Evolutionary conservation across 2,113 vertebrate genomes (phyloP).

Genomic region (Vireo altiloquus): DNA sequence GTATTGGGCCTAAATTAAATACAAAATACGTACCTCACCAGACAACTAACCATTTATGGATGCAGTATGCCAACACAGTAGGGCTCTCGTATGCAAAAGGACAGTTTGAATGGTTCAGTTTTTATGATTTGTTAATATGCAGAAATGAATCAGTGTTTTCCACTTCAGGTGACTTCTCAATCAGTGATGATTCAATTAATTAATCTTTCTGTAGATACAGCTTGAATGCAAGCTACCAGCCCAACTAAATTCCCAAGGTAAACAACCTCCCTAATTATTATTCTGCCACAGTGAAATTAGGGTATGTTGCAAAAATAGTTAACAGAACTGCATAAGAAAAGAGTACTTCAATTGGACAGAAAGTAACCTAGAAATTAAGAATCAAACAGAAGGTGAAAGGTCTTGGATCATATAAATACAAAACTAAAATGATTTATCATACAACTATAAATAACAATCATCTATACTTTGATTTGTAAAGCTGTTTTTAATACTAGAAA

Average conservation of each 20-base stretch:
- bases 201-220: conserved; percentile 19
- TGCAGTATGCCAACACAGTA: neutral
- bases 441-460: neutral
- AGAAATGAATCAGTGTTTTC: conserved; percentile 29
- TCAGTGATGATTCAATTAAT: conserved; percentile 49
- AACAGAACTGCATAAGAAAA: neutral
- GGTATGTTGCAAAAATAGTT: conserved; percentile 9
- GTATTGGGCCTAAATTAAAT: conserved; percentile 15
- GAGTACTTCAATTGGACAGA: neutral
- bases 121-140: neutral
- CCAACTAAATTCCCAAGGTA: neutral
- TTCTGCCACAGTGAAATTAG: conserved; percentile 1
- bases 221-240: neutral
- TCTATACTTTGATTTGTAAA: neutral
- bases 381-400: neutral
- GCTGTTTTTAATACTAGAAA: neutral
- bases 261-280: conserved; percentile 28
- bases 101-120: neutral
- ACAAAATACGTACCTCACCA: neutral
- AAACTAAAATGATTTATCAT: fast-evolving
- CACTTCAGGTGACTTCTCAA: conserved; percentile 45
- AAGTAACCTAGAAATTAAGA: neutral
- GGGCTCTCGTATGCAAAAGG: neutral
- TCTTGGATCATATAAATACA: neutral
- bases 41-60: conserved; percentile 1